Base-by-base conservation (phyloP, 2,797 vertebrate genomes). In the Falco cherrug region DNA sequence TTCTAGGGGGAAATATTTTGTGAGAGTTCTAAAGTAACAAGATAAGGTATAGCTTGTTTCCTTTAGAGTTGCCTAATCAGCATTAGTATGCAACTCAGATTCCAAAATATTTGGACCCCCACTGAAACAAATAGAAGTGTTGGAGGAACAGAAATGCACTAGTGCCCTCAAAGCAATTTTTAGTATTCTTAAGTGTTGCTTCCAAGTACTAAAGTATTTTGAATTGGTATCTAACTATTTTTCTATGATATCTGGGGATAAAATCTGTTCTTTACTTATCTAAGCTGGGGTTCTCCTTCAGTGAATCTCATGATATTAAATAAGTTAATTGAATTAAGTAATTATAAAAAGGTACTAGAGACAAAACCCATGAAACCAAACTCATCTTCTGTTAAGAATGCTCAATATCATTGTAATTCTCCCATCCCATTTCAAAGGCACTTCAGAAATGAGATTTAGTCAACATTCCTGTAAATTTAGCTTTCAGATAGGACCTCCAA, bases 21-120 rank as follows among this genome's bases (percentile, higher is more conserved):
- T 45, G 47, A 89, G 67, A 80, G 14, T 6, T 69, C 69, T 75
- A 57, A 90, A 71, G 69, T 80, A 96, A 95, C 13, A 86, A 60
- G 70, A 78, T 94, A 92, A 94, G 21, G 37, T 83, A 80, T 33
- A 80, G 60, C 28, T 96, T 96, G 82, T 97, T 96, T 97, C 54
- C 65, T 95, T 93, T 82, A 65, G 63, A 79, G 16, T 81, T 82
- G 67, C 73, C 16, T 86, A 81, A 88, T 50, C 48, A 56, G 10
- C 45, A 53, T 87, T 84, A 8, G 2, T 37, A 60, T 63, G 57
- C 50, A 91, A 81, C 24, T 84, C 67, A 65, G 43, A 59, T 95
- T 95, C 56, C 68, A 93, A 95, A 97, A 89, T 77, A 87, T 93
- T 94, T 93, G 90, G 57, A 91, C 53, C 48, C 89, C 67, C 6